Percentiles rank a stretch among this genome's conserved stretches.
Conservation (phyloP, 2,888 invertebrate species). For the Odontocerum albicorne region DNA sequence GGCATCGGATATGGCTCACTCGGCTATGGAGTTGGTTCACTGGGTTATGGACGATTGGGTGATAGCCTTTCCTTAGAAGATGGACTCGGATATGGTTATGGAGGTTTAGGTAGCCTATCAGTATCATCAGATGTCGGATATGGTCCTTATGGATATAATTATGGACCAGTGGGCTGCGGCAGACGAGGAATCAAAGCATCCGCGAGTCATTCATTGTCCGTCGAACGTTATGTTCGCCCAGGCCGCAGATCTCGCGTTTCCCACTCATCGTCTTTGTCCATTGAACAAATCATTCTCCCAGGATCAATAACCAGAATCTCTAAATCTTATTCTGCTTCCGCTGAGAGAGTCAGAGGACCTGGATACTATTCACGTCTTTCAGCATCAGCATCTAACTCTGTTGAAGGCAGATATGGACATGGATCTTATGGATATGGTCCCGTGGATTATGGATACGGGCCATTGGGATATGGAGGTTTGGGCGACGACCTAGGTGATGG, state of each 20-base stretch:
- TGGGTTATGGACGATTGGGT: too few species aligned
- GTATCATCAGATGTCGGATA: too few species aligned
- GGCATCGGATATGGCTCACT: too few species aligned
- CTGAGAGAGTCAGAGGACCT: slow-evolving; percentile 14
- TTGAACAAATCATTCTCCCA: slow-evolving; percentile 12
- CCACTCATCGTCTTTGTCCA: slow-evolving; percentile 8
- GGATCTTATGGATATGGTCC: slow-evolving; percentile 7
- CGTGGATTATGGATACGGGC: not conserved
- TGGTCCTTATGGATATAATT: too few species aligned
- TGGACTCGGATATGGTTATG: too few species aligned
- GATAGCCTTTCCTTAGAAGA: too few species aligned
- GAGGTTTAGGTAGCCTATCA: too few species aligned
- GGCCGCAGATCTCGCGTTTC: slow-evolving; percentile 2
- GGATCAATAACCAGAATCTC: not conserved
- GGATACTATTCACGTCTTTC: too few species aligned
- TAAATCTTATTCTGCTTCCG: slow-evolving; percentile 17
- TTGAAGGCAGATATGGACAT: slow-evolving; percentile 9
- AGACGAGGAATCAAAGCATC: not conserved
- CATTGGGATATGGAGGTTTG: slow-evolving; percentile 6
- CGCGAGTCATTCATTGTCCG: slow-evolving; percentile 7
- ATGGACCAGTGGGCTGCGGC: too few species aligned
- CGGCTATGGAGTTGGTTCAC: too few species aligned
- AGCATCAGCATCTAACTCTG: not conserved
- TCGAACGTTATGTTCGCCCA: slow-evolving; percentile 14
- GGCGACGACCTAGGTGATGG: too few species aligned